A percentile compares a stretch with the other conserved stretches of the same genome.
Conservation (phyloP, 2,797 vertebrate genomes). For the Liparis tanakae region DNA sequence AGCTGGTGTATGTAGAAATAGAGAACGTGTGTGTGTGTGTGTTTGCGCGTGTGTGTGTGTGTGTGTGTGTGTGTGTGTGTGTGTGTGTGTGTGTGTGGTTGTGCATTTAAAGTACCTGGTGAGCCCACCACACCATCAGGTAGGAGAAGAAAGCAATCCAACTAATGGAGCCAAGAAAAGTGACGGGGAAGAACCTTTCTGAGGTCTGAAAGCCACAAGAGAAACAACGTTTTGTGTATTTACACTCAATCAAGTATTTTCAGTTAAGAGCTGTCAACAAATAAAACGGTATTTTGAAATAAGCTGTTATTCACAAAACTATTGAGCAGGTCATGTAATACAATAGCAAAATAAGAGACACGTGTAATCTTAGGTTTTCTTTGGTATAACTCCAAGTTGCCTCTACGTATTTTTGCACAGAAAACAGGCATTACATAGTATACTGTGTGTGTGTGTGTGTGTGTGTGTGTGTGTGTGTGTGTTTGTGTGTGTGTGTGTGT, state of each 20-base stretch:
- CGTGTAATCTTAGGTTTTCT: no score
- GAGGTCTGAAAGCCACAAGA: conserved; percentile 80
- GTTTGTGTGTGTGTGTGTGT: conserved; percentile 23
- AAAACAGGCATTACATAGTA: no score
- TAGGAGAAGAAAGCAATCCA: conserved; percentile 98
- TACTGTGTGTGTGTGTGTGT: no score
- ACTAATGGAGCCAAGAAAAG: conserved; percentile 92
- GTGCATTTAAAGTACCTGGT: conserved; percentile 92
- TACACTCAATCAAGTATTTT: background rate
- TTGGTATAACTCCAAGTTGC: no score
- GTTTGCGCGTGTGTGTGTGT: no score
- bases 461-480: conserved; percentile 2
- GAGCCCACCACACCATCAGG: conserved; percentile 99
- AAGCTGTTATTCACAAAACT: background rate
- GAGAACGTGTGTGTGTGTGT: conserved; percentile 11
- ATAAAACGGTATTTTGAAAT: background rate
- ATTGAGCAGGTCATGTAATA: background rate
- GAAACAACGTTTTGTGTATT: background rate
- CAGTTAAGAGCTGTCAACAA: background rate
- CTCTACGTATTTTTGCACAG: no score
- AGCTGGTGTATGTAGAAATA: background rate
- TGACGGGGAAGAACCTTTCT: conserved; percentile 89
- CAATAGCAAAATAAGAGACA: no score
- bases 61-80: no score
- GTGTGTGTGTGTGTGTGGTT: no score